Evolutionary conservation across 2,113 vertebrate species (phyloP), one percentile per base, ranked within the genome.

Genomic region (Ictalurus furcatus): DNA sequence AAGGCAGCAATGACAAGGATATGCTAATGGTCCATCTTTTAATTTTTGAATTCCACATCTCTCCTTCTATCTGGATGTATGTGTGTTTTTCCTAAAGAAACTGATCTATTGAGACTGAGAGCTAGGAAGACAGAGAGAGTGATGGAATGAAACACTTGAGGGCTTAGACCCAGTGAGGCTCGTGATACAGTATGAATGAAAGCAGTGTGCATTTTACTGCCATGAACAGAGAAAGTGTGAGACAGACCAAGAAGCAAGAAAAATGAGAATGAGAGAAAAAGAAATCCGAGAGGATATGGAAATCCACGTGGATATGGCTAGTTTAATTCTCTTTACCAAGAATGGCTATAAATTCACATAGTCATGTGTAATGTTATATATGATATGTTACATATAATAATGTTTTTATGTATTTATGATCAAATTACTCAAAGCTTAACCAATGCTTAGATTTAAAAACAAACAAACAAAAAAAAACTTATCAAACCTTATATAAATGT

Each of bases 141-240:
- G 81, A 65, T 25, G 4, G 48, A 76, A 84, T 84, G 65, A 85
- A 54, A 16, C 37, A 89, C 91, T 76, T 89, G 19, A 63, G 87
- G 87, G 89, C 81, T 85, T 21, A 54, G 65, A 69, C 87, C 63
- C 80, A 88, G 73, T 63, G 81, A 91, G 74, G 81, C 90, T 90
- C 83, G 91, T 90, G 90, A 91, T 88, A 88, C 84, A 87, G 67
- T 87, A 59, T 90, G 85, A 91, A 92, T 91, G 85, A 91, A 91
- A 71, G 40, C 87, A 88, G 87, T 92, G 91, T 90, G 88, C 56
- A 63, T 80, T 91, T 86, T 85, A 90, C 87, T 83, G 87, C 61
- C 84, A 73, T 85, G 48, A 80, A 74, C 65, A 91, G 58, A 73
- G 14, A 88, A 52, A 61, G 63, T 71, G 54, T 56, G 40, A 89